Evolutionary conservation across 92 coral and sea anemone genomes (phyloP).

Genomic region (Actinostola sp.): DNA sequence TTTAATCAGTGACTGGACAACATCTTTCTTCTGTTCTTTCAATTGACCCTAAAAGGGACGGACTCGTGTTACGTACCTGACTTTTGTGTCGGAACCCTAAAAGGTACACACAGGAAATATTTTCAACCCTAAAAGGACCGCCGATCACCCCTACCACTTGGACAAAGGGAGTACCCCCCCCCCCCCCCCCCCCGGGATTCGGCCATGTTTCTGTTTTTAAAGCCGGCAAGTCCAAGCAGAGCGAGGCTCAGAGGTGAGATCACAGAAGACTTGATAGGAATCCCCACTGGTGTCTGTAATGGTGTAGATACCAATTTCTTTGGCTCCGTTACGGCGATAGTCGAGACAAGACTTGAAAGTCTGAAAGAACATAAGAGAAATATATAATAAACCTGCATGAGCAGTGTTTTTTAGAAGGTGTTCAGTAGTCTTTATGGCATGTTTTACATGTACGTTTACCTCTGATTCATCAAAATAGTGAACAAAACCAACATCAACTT

Average conservation of each 20-base stretch:
- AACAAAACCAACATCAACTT: not conserved
- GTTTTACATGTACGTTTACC: not conserved
- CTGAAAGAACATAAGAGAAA: not conserved
- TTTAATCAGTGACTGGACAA: no score
- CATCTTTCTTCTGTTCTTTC: no score
- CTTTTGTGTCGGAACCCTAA: no score
- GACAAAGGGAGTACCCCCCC: no score
- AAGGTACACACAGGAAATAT: no score
- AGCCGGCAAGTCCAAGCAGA: conserved; percentile 11
- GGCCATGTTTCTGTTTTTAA: not conserved
- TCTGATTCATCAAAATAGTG: conserved; percentile 19
- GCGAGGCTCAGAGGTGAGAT: conserved; percentile 11
- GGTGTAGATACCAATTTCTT: conserved; percentile 7
- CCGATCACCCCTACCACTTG: no score
- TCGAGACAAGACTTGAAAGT: conserved; percentile 7
- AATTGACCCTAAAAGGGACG: no score
- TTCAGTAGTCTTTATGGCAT: not conserved
- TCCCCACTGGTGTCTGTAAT: conserved; percentile 1
- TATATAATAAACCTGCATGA: not conserved
- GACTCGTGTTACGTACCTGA: no score
- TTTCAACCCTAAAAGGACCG: no score
- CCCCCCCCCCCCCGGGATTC: no score
- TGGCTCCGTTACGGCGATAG: conserved; percentile 2
- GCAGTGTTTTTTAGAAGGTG: not conserved
- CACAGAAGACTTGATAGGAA: conserved; percentile 12